Evolutionary conservation across 2,888 invertebrate genomes (phyloP), one percentile per base, ranked within the genome.

Genomic region (Selenia dentaria): DNA sequence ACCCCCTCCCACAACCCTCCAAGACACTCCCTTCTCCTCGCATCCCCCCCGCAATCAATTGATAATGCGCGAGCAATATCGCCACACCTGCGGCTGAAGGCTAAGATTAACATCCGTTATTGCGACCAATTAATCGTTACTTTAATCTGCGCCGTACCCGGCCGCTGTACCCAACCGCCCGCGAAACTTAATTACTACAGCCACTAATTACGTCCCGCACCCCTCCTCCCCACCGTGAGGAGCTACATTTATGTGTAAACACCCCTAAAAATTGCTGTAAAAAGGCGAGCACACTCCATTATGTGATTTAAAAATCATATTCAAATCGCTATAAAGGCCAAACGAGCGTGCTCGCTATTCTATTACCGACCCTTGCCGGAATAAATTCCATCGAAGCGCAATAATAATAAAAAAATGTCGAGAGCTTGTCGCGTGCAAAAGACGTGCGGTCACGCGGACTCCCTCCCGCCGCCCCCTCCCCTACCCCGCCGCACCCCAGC

Each of bases 391-490:
- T 83, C 85, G 86, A 83, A 86, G 88, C 85, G 85, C 88, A 88
- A 89, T 89, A 89, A 89, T 89, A 88, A 89, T 89, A 89, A 89
- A 89, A 89, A 89, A 89, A 88, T 86, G 88, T 88, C 78, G 83
- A 88, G 88, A 87, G 80, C 79, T 85, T 82, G 88, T 87, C 89
- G 89, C 87, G 88, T 88, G 89, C 85, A 85, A 80, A 81, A 83
- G 89, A 89, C 88, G 88, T 88, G 88, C 79, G 88, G 88, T 86
- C 88, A 82, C 83, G 83, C 81, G 80, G 68, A 59, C 74, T 73
- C 54, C 56, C 57, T 41, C 51, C 51, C 40, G 46, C 54, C 52
- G 35, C 35, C 42, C 46, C 42, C 46, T 34, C 56, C 56, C 55
- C 57, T 60, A 47, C 59, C 47, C 64, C 53, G 59, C 54, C 65